Evolutionary conservation across 2,797 vertebrate species (phyloP).

Genomic region (Peromyscus aztecus): DNA sequence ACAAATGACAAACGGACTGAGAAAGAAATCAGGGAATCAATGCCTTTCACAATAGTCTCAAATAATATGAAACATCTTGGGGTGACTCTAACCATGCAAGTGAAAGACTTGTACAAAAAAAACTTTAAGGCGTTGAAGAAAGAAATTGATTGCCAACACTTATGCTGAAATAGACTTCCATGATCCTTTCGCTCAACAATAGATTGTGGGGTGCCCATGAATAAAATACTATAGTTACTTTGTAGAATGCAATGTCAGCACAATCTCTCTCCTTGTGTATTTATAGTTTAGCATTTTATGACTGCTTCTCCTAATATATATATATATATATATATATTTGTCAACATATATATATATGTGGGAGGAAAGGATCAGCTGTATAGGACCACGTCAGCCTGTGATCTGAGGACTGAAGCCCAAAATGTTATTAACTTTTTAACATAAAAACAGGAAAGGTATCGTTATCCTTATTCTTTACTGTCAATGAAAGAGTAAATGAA

Average conservation of each 20-base stretch:
- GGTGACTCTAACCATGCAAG: neutral
- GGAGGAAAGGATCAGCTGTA: neutral
- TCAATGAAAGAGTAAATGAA: slow-evolving; percentile 20
- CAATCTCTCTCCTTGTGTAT: neutral
- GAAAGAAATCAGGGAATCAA: neutral
- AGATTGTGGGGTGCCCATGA: neutral
- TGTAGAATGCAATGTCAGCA: neutral
- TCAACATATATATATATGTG: too few species aligned
- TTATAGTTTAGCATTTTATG: neutral
- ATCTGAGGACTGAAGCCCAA: neutral
- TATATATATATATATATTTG: too few species aligned
- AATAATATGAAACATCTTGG: neutral
- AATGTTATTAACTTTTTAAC: neutral
- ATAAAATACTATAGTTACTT: neutral
- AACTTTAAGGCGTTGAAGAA: neutral
- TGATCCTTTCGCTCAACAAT: neutral
- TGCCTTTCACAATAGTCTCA: neutral
- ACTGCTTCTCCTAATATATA: neutral
- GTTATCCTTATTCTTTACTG: neutral
- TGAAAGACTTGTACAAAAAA: neutral
- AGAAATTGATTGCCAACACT: neutral
- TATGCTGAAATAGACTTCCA: neutral
- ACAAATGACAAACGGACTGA: neutral
- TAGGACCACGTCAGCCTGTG: neutral
- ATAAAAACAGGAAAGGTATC: neutral